These are phyloP conservation scores for Gymnothorax reevesii DNA, from an alignment of 2,797 vertebrate species.

Conservation along the genomic window DNA sequence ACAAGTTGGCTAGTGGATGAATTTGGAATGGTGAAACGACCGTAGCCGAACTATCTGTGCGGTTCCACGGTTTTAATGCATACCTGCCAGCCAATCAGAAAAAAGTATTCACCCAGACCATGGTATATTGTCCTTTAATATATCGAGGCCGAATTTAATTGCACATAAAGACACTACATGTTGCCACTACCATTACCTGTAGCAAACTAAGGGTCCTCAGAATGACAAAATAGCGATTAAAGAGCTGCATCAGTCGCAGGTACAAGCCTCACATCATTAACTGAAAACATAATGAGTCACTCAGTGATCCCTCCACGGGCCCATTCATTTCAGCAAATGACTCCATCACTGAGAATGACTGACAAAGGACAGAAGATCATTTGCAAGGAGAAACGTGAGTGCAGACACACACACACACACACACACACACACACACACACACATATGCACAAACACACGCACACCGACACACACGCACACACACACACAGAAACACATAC, in stretches of 20 bases:
- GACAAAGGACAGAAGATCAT: background rate
- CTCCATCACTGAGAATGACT: background rate
- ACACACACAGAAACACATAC: background rate
- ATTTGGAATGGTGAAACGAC: no score
- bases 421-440: background rate
- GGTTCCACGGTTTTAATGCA: no score
- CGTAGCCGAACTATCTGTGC: no score
- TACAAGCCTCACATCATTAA: background rate
- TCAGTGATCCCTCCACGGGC: no score
- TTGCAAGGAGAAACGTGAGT: background rate
- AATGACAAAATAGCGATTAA: slow-evolving; percentile 2
- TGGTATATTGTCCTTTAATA: slow-evolving; percentile 11
- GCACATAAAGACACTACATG: slow-evolving; percentile 14
- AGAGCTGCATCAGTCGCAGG: background rate
- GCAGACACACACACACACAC: background rate
- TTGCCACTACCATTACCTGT: background rate
- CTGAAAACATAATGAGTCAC: background rate
- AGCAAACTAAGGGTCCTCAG: background rate
- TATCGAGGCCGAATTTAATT: slow-evolving; percentile 22
- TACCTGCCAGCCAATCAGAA: no score
- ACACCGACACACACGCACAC: background rate
- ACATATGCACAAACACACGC: background rate
- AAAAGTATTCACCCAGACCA: no score
- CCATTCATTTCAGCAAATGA: background rate
- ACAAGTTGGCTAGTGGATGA: no score